These are phyloP conservation scores for Actinia tenebrosa DNA, from an alignment of 64 coral and sea anemone species.

Conservation along the genomic window DNA sequence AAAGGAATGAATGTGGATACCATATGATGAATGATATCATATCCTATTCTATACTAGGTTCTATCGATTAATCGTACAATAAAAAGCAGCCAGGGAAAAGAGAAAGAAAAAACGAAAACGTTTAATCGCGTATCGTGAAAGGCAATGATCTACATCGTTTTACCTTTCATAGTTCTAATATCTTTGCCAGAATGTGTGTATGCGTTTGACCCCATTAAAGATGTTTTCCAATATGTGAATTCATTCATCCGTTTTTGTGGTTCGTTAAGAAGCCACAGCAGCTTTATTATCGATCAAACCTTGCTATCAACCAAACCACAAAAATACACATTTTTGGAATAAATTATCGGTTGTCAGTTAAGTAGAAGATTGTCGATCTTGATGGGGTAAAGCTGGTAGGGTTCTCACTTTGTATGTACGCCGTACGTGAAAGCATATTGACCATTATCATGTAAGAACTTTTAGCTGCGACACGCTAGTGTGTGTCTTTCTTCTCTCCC, in stretches of 20 bases:
- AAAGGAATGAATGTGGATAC: neutral
- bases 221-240: neutral
- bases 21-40: neutral
- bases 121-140: too few relatives aligned
- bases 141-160: too few relatives aligned
- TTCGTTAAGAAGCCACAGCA: neutral
- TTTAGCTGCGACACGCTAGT: too few relatives aligned
- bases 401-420: neutral
- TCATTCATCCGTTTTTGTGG: neutral
- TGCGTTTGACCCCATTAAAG: neutral
- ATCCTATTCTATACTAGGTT: too few relatives aligned
- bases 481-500: neutral
- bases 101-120: too few relatives aligned
- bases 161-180: too few relatives aligned
- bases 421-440: too few relatives aligned
- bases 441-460: too few relatives aligned
- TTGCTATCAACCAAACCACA: neutral
- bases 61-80: too few relatives aligned
- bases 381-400: neutral
- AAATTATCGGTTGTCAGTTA: constrained; percentile 1
- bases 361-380: neutral
- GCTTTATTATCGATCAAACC: neutral
- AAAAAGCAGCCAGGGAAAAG: too few relatives aligned
- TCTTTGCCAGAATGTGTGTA: neutral
- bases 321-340: neutral